Evolutionary conservation across 2,113 vertebrate genomes (phyloP).

Genomic region (Semnopithecus entellus): DNA sequence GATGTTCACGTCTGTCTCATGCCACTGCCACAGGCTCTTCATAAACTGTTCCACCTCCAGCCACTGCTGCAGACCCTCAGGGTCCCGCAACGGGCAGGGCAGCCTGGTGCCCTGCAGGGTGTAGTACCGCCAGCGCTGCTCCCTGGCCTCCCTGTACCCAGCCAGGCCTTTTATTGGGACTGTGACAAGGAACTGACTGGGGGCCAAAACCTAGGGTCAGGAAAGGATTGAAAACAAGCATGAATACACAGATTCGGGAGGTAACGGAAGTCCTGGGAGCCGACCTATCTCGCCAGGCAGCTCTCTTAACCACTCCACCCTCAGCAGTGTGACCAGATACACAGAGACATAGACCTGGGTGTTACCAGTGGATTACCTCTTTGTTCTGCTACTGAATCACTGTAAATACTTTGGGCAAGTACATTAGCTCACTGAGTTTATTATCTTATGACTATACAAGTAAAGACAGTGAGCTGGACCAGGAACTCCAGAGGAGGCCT

Average conservation of each 20-base stretch:
- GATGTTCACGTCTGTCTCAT: constrained; percentile 84
- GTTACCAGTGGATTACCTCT: background rate
- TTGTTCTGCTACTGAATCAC: background rate
- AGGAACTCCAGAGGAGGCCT: background rate
- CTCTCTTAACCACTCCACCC: background rate
- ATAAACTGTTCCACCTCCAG: constrained; percentile 88
- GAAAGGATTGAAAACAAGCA: constrained; percentile 52
- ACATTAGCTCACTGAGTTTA: background rate
- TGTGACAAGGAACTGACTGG: constrained; percentile 87
- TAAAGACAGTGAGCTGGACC: background rate
- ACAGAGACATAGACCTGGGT: background rate
- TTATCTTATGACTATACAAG: background rate
- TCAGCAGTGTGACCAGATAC: background rate
- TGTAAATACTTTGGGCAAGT: background rate
- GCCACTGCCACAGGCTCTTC: constrained; percentile 89
- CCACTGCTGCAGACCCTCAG: constrained; percentile 90
- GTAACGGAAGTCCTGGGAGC: background rate
- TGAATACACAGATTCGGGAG: background rate
- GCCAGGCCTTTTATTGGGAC: constrained; percentile 87
- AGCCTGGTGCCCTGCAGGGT: constrained; percentile 84
- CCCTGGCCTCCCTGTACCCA: constrained; percentile 83
- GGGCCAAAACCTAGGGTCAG: constrained; percentile 85
- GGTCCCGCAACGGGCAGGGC: constrained; percentile 85
- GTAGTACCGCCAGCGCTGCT: constrained; percentile 87
- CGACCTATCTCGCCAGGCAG: background rate